phyloP scores from a whole-genome alignment of 2,797 vertebrate genomes.

The Amphiprion clarkii region DNA sequence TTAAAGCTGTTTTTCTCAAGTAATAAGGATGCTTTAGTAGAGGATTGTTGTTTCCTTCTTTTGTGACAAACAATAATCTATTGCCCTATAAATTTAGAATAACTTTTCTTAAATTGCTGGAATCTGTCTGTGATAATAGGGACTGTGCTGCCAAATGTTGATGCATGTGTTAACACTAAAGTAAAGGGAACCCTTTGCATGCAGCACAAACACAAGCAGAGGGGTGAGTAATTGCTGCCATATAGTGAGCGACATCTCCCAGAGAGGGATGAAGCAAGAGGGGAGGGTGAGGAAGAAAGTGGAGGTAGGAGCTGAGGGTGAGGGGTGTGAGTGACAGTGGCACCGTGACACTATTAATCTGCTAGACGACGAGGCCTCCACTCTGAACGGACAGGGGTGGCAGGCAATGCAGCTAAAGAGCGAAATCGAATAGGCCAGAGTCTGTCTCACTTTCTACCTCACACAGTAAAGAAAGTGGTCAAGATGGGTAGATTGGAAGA shows the following conservation, averaged over 20 bases:
- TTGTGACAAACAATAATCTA: constrained; percentile 31
- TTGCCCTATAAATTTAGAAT: constrained; percentile 23
- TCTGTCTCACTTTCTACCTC: not conserved
- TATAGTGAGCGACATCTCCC: constrained; percentile 71
- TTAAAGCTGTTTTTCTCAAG: constrained; percentile 37
- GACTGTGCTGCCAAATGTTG: constrained; percentile 40
- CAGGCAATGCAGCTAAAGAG: constrained; percentile 28
- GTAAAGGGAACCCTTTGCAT: constrained; percentile 22
- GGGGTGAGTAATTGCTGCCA: constrained; percentile 67
- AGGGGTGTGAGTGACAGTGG: constrained; percentile 53
- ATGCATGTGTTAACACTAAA: constrained; percentile 26
- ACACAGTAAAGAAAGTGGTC: not conserved
- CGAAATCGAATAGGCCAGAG: constrained; percentile 3
- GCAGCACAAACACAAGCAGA: constrained; percentile 32
- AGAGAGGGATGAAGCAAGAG: constrained; percentile 41
- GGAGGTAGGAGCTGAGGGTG: constrained; percentile 18
- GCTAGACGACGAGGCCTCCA: constrained; percentile 37
- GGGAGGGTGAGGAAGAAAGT: constrained; percentile 8
- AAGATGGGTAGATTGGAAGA: constrained; percentile 36
- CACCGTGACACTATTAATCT: constrained; percentile 67
- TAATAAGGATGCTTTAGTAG: constrained; percentile 25
- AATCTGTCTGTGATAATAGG: constrained; percentile 26
- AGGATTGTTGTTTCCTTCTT: constrained; percentile 1
- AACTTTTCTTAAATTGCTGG: constrained; percentile 8
- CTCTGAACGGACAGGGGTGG: constrained; percentile 36